Evolutionary conservation across 2,888 invertebrate species (phyloP).

Genomic region (Hydrotaea cyrtoneurina): DNA sequence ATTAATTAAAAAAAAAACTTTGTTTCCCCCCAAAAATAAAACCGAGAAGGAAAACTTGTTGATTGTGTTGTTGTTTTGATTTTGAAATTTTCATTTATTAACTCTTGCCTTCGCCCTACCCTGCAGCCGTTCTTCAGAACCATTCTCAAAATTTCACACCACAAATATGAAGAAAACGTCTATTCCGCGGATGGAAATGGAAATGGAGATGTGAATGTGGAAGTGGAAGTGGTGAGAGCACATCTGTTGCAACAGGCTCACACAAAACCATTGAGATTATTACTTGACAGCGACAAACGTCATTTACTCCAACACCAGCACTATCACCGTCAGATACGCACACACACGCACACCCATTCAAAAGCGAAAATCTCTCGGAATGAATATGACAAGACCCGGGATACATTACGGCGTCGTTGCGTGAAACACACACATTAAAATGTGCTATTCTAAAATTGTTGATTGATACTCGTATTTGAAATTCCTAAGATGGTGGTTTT

Average conservation of each 20-base stretch:
- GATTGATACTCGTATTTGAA: slow-evolving; percentile 52
- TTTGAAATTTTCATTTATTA: slow-evolving; percentile 31
- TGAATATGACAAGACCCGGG: neutral
- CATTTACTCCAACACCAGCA: slow-evolving; percentile 27
- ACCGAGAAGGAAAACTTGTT: slow-evolving; percentile 48
- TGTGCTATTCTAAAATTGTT: slow-evolving; percentile 51
- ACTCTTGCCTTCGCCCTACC: slow-evolving; percentile 28
- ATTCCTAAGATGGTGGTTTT: slow-evolving; percentile 41
- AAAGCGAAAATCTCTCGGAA: neutral
- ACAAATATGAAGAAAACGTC: slow-evolving; percentile 20
- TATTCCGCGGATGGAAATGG: slow-evolving; percentile 12
- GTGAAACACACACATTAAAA: slow-evolving; percentile 36
- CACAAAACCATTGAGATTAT: slow-evolving; percentile 57
- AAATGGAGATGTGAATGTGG: slow-evolving; percentile 32
- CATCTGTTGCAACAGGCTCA: slow-evolving; percentile 57
- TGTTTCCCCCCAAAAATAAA: neutral
- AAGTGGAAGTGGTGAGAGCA: slow-evolving; percentile 27
- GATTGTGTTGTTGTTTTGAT: slow-evolving; percentile 43
- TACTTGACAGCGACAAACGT: slow-evolving; percentile 60
- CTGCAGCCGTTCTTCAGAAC: neutral
- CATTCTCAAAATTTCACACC: slow-evolving; percentile 26
- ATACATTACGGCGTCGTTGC: neutral
- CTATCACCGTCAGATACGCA: neutral
- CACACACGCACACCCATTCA: neutral
- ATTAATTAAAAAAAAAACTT: slow-evolving; percentile 42